Evolutionary conservation across 2,113 vertebrate species (phyloP).

Genomic region (Aptenodytes patagonicus): DNA sequence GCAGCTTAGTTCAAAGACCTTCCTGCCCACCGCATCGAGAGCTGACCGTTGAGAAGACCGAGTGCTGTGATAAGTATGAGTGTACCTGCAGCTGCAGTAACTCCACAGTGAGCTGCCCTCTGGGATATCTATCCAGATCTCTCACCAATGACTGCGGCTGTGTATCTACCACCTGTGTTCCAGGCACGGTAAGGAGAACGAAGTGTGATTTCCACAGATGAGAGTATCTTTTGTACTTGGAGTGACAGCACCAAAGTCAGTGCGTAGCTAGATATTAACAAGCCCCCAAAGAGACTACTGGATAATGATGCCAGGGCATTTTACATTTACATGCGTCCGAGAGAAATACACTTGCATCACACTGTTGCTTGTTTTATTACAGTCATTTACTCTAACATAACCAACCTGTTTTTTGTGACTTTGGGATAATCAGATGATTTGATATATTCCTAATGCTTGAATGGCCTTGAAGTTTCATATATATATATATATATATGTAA

Average conservation of each 20-base stretch:
- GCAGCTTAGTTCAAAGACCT: constrained; percentile 46
- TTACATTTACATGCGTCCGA: background rate
- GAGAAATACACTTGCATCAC: background rate
- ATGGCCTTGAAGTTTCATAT: background rate
- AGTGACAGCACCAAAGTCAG: background rate
- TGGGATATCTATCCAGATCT: constrained; percentile 79
- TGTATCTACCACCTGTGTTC: constrained; percentile 78
- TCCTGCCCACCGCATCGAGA: constrained; percentile 81
- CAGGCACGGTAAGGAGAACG: constrained; percentile 78
- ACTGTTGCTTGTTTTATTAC: background rate
- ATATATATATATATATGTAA: background rate
- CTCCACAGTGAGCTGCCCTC: constrained; percentile 80
- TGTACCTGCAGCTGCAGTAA: constrained; percentile 87
- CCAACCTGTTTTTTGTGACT: background rate
- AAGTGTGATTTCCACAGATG: background rate
- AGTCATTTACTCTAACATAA: background rate
- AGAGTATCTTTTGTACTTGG: background rate
- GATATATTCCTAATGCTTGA: background rate
- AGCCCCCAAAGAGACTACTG: fast-evolving
- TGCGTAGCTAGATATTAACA: background rate
- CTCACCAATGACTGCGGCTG: constrained; percentile 87
- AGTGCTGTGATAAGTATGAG: constrained; percentile 85
- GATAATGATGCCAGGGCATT: background rate
- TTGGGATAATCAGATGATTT: background rate
- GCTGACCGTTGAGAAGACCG: constrained; percentile 70